Base-by-base conservation (phyloP, 1,140 invertebrate genomes). In the Gerris buenoi region DNA sequence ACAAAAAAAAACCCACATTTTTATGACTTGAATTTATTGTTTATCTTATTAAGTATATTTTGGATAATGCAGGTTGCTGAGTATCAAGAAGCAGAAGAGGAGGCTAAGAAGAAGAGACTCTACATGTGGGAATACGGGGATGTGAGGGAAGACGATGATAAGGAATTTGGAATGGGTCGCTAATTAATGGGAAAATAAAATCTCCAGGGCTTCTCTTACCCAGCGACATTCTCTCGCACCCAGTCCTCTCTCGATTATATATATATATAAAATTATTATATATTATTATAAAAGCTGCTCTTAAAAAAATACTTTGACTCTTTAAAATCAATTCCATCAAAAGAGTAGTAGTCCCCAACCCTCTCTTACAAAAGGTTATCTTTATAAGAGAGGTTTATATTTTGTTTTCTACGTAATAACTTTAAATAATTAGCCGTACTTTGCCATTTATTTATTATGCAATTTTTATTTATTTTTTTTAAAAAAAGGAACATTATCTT, bases 51-150 rank as follows among this genome's bases (percentile, higher is more conserved):
- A 13, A 67, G 26, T 15, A 25, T 25, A 15, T 25, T 13, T 46
- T 46, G 14, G 18, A 67, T 2, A 27, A 65, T 62, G 28, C 63
- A 87, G 86, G 70, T 92, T 68, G 81, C 81, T 29, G 89, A 93
- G 66, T 98, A 97, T 76, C 83, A 81, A 69, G 84, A 84, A 46
- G 90, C 93, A 15, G 89, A 97, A 76, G 87, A 93, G 69, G 80
- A 85, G 65, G 95, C 95, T 2, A 89, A 91, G 76, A 86, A 86
- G 70, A 84, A 86, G 62, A 90, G 93, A 77, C 79, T 86, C 66
- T 91, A 89, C 75, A 88, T 98, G 69, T 98, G 95, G 95, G 85
- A 89, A 72, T 97, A 98, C 76, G 95, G 95, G 22, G 95, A 98
- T 76, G 91, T 97, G 75, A 92, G 89, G 66, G 93, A 93, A 71